Evolutionary conservation across 2,888 invertebrate genomes (phyloP).

Genomic region (Megaustenia siamemsis): DNA sequence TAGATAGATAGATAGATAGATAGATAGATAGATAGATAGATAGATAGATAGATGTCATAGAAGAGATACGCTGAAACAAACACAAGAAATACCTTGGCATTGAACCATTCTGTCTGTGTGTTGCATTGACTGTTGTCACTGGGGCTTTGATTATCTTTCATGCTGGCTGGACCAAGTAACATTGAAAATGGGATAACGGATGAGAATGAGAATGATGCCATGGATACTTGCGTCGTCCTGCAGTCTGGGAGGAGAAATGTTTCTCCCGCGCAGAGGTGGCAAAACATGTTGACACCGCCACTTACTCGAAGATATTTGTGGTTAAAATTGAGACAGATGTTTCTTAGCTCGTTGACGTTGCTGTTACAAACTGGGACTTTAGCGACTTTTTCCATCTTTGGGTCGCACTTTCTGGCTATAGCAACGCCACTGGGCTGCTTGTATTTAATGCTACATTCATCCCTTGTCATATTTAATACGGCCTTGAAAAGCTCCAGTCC

Average conservation of each 20-base stretch:
- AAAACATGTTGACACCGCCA: slow-evolving; percentile 8
- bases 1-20: slow-evolving; percentile 25
- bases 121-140: no score
- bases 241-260: no score
- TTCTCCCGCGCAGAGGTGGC: slow-evolving; percentile 9
- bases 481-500: background rate
- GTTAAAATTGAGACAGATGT: background rate
- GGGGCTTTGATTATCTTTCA: no score
- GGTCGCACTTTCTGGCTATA: background rate
- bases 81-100: no score
- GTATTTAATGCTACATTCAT: background rate
- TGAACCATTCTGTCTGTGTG: no score
- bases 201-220: no score
- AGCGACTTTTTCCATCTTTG: background rate
- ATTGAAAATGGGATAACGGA: no score
- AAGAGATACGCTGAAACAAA: background rate
- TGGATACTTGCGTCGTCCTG: background rate
- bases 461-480: background rate
- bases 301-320: background rate
- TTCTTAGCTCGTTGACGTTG: background rate
- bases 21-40: background rate
- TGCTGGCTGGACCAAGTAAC: no score
- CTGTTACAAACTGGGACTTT: background rate
- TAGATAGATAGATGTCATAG: no score
- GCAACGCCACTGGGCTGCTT: background rate